Evolutionary conservation across 2,797 vertebrate genomes (phyloP).

Genomic region (Sparidentex hasta): DNA sequence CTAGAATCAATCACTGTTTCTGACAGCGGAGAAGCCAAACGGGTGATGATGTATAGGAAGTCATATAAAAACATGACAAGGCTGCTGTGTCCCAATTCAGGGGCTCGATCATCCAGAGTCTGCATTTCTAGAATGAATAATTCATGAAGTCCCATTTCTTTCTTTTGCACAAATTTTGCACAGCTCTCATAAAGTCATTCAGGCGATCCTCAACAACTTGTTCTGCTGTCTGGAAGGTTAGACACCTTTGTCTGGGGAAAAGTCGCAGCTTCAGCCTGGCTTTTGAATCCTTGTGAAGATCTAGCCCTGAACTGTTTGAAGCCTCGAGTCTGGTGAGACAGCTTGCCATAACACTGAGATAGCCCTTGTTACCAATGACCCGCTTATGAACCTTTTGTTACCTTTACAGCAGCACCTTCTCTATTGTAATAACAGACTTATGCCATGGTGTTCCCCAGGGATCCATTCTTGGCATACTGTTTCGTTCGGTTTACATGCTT

Average conservation of each 20-base stretch:
- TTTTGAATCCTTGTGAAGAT: not conserved
- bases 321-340: not conserved
- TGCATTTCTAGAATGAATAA: constrained; percentile 7
- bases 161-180: constrained; percentile 4
- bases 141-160: not conserved
- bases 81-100: constrained; percentile 9
- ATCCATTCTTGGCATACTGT: not conserved
- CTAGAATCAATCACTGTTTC: constrained; percentile 38
- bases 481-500: not conserved
- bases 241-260: not conserved
- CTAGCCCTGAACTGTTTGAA: not conserved
- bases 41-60: constrained; percentile 39
- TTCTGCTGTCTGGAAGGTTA: not conserved
- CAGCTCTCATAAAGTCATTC: not conserved
- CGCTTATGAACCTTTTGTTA: not conserved
- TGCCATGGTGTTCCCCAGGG: not conserved
- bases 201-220: not conserved
- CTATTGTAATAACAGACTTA: not conserved
- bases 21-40: constrained; percentile 54
- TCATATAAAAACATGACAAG: constrained; percentile 11
- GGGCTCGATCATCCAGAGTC: not conserved
- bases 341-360: not conserved
- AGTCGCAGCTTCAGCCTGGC: not conserved
- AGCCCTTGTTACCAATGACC: not conserved
- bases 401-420: not conserved